These are phyloP conservation scores for Noctilio leporinus DNA, from an alignment of 2,113 vertebrate species.

Conservation along the genomic window DNA sequence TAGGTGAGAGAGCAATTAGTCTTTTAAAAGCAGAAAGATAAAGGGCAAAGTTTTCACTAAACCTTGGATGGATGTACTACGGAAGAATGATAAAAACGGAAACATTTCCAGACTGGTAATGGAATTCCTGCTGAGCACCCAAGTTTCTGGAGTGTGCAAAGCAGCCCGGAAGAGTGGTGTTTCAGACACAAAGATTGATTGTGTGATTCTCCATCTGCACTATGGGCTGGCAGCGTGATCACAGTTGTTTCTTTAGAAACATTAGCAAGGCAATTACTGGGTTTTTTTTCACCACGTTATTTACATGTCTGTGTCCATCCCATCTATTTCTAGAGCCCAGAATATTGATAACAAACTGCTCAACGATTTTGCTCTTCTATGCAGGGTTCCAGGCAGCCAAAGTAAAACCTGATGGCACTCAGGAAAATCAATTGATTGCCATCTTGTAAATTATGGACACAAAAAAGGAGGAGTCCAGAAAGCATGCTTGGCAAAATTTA, in stretches of 20 bases:
- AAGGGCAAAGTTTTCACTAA: constrained; percentile 21
- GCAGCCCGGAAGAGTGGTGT: constrained; percentile 31
- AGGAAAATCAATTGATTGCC: neutral
- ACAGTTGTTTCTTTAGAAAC: constrained; percentile 45
- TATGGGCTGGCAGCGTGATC: constrained; percentile 2
- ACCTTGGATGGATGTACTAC: neutral
- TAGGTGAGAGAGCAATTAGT: neutral
- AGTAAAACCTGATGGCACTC: neutral
- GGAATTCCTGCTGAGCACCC: constrained; percentile 56
- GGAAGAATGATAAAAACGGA: constrained; percentile 52
- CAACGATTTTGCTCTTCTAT: neutral
- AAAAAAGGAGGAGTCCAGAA: neutral
- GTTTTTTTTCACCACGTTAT: neutral
- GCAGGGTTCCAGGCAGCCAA: neutral
- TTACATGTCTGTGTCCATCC: constrained; percentile 29
- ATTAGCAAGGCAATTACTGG: constrained; percentile 43
- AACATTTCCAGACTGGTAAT: constrained; percentile 62
- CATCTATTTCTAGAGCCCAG: neutral
- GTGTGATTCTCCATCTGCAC: constrained; percentile 46
- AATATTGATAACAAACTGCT: neutral
- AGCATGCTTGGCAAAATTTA: neutral
- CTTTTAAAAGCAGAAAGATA: neutral
- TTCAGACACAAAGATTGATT: constrained; percentile 59
- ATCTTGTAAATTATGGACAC: neutral
- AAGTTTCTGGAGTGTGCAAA: constrained; percentile 38